Evolutionary conservation across 2,888 invertebrate genomes (phyloP).

Genomic region (Tenthredo scrophulariae): DNA sequence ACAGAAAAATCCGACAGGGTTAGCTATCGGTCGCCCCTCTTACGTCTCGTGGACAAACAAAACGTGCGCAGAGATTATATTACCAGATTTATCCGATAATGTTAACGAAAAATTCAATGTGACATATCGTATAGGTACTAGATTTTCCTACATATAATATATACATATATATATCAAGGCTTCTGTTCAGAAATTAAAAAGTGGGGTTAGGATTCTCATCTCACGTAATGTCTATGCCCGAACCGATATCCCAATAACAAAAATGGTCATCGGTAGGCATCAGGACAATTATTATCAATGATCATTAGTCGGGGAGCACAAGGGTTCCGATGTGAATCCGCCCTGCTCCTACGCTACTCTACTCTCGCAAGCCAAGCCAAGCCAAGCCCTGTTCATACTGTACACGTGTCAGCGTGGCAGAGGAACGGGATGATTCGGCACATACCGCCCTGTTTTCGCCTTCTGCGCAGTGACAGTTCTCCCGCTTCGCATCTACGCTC

Average conservation of each 20-base stretch:
- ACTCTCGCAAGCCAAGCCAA: too few relatives aligned
- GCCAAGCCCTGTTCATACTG: neutral
- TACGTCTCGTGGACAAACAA: conserved; percentile 24
- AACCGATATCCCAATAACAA: neutral
- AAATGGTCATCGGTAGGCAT: too few relatives aligned
- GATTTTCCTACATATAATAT: neutral
- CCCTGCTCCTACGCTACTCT: neutral
- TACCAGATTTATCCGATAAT: conserved; percentile 27
- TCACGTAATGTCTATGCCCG: neutral
- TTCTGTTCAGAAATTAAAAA: neutral
- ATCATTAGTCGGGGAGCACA: neutral
- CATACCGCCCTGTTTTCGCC: conserved; percentile 18
- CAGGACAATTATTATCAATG: too few relatives aligned
- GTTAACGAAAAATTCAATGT: neutral
- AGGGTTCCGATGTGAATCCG: neutral
- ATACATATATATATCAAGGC: neutral
- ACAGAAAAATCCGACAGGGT: conserved; percentile 22
- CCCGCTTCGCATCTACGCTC: neutral
- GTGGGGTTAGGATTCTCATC: neutral
- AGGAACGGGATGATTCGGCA: conserved; percentile 30
- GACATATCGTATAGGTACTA: neutral
- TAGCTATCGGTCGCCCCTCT: conserved; percentile 3
- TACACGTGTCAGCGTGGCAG: conserved; percentile 10
- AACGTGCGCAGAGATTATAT: conserved; percentile 33
- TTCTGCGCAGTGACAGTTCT: conserved; percentile 33